phyloP scores from a whole-genome alignment of 2,797 vertebrate genomes.

The Rhabdophis nuchalis region DNA sequence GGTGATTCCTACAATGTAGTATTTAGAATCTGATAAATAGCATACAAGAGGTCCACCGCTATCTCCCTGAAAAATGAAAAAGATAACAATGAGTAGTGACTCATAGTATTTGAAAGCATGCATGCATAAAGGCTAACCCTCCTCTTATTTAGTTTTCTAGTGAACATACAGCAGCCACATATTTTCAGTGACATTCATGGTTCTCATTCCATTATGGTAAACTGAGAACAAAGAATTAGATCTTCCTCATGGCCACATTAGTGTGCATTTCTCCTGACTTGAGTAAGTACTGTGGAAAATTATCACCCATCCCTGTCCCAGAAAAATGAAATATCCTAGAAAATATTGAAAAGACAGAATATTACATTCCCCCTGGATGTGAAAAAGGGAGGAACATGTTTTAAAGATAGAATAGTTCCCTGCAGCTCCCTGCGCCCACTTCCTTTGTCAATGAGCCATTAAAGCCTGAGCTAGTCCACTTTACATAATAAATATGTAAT shows the following conservation, averaged over 20 bases:
- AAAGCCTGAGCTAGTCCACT: no score
- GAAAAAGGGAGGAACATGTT: no score
- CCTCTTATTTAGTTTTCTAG: not conserved
- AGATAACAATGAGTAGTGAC: not conserved
- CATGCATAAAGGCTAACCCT: not conserved
- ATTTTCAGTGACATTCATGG: not conserved
- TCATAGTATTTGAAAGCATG: not conserved
- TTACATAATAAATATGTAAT: no score
- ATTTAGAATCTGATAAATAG: slow-evolving; percentile 39
- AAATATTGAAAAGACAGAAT: no score
- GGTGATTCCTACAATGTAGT: slow-evolving; percentile 66
- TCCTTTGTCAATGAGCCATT: no score
- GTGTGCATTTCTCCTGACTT: not conserved
- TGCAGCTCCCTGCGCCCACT: no score
- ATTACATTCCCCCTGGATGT: no score
- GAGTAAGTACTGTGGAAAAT: no score
- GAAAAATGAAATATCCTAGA: no score
- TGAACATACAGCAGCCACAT: not conserved
- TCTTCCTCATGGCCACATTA: not conserved
- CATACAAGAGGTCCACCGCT: slow-evolving; percentile 73
- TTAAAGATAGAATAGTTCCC: no score
- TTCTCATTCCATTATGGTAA: not conserved
- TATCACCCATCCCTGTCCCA: no score
- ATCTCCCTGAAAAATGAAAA: slow-evolving; percentile 65
- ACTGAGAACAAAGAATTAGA: not conserved